Conservation (phyloP, 2,888 invertebrate species). For the Pycnomerus fuliginosus region DNA sequence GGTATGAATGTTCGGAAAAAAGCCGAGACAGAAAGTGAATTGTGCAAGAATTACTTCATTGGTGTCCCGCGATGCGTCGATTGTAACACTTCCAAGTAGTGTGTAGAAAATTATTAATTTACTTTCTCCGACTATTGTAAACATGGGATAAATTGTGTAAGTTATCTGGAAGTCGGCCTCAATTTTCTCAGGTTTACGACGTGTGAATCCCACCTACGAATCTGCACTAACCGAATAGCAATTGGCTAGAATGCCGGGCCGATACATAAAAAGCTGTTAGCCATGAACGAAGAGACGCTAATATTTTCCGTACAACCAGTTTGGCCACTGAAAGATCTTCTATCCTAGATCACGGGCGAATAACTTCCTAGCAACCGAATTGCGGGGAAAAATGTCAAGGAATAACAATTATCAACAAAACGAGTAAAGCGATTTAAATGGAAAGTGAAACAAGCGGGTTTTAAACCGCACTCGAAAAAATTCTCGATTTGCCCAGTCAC, state of each 20-base stretch:
- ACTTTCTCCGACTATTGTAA: constrained; percentile 37
- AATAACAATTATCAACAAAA: neutral
- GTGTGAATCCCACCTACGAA: constrained; percentile 33
- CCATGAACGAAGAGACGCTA: constrained; percentile 42
- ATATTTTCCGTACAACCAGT: constrained; percentile 39
- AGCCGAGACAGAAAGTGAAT: constrained; percentile 38
- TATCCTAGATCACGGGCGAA: constrained; percentile 13
- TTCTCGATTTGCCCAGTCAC: too few relatives aligned
- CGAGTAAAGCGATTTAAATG: too few relatives aligned
- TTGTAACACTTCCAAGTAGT: constrained; percentile 39
- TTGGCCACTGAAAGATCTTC: constrained; percentile 19
- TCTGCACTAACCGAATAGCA: constrained; percentile 27
- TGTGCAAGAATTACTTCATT: constrained; percentile 47
- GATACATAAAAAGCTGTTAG: constrained; percentile 42
- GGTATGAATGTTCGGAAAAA: constrained; percentile 17
- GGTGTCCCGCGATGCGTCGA: constrained; percentile 40
- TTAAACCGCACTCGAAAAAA: too few relatives aligned
- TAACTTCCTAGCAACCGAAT: constrained; percentile 9
- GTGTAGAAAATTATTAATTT: constrained; percentile 38
- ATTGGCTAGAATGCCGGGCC: constrained; percentile 28
- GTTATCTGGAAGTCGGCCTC: too few relatives aligned
- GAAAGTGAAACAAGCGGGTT: too few relatives aligned
- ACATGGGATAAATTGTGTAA: too few relatives aligned
- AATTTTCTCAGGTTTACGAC: too few relatives aligned
- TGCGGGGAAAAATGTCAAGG: neutral